Evolutionary conservation across 1,140 invertebrate species (phyloP).

Genomic region (Drosophila nikananu): DNA sequence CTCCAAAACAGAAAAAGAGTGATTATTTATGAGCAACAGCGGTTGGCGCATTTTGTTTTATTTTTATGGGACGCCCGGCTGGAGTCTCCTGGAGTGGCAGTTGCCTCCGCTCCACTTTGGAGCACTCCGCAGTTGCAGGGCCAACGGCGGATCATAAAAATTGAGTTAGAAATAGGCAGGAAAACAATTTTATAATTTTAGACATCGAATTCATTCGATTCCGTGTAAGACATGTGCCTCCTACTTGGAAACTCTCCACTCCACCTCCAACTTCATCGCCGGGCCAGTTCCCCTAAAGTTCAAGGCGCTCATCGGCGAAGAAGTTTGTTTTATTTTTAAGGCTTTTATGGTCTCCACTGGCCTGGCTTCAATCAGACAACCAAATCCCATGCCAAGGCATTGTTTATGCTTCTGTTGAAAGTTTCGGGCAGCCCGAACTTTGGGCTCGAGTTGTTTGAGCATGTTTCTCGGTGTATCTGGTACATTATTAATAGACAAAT

Average conservation of each 20-base stretch:
- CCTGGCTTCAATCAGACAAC: slow-evolving; percentile 57
- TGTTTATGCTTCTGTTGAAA: slow-evolving; percentile 76
- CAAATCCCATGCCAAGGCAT: slow-evolving; percentile 60
- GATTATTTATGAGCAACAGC: slow-evolving; percentile 51
- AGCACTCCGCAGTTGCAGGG: slow-evolving; percentile 42
- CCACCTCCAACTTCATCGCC: slow-evolving; percentile 13
- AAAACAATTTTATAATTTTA: slow-evolving; percentile 73
- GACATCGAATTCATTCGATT: slow-evolving; percentile 60
- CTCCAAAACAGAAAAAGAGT: slow-evolving; percentile 16
- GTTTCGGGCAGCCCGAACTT: slow-evolving; percentile 48
- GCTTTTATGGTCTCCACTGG: slow-evolving; percentile 56
- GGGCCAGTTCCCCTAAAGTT: slow-evolving; percentile 59
- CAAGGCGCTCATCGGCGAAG: slow-evolving; percentile 71
- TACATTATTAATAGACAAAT: slow-evolving; percentile 70
- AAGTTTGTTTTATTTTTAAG: slow-evolving; percentile 76
- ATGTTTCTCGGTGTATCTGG: slow-evolving; percentile 33
- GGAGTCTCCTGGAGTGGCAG: slow-evolving; percentile 46
- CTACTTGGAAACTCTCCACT: slow-evolving; percentile 32
- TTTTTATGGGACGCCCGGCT: slow-evolving; percentile 52
- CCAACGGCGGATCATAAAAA: slow-evolving; percentile 59
- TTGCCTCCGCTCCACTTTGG: slow-evolving; percentile 40
- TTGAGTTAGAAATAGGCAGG: slow-evolving; percentile 53
- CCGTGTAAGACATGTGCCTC: slow-evolving; percentile 24
- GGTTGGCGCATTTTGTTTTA: slow-evolving; percentile 48
- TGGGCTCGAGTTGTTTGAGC: slow-evolving; percentile 26